Base-by-base conservation (phyloP, 2,113 vertebrate species). In the Corydoras maculifer region DNA sequence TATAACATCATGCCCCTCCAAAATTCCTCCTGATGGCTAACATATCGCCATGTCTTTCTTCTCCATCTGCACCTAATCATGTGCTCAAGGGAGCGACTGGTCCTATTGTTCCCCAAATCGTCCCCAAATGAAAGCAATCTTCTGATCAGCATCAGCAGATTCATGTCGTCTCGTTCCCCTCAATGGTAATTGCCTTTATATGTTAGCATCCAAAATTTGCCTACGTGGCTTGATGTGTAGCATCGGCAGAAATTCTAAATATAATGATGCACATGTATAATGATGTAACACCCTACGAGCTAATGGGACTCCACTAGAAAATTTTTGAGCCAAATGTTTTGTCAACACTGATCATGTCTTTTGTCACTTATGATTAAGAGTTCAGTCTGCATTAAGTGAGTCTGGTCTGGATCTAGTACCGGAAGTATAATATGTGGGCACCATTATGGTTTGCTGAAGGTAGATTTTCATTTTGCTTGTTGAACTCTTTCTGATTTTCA, bases 1-100 rank as follows among this genome's bases (percentile, higher is more conserved):
- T 80, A 82, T 91, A 88, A 90, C 88, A 89, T 91, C 88, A 90
- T 89, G 70, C 79, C 48, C 65, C 61, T 78, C 79, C 83, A 82
- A 81, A 76, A 83, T 86, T 69, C 82, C 67, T 69, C 79, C 81
- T 84, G 81, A 86, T 88, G 84, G 83, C 86, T 76, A 83, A 75
- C 72, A 65, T 80, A 78, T 83, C 82, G 69, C 77, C 71, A 68
- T 70, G 84, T 81, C 87, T 86, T 87, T 89, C 84, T 88, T 87
- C 84, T 88, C 85, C 90, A 90, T 89, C 85, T 91, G 90, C 87
- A 85, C 86, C 81, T 85, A 90, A 91, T 90, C 88, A 87, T 86
- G 83, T 79, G 81, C 81, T 83, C 85, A 86, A 86, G 84, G 15
- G 84, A 86, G 80, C 76, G 82, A 84, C 85, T 73, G 72, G 77